Evolutionary conservation across 2,888 invertebrate species (phyloP).

Genomic region (Hyppa rectilinea): DNA sequence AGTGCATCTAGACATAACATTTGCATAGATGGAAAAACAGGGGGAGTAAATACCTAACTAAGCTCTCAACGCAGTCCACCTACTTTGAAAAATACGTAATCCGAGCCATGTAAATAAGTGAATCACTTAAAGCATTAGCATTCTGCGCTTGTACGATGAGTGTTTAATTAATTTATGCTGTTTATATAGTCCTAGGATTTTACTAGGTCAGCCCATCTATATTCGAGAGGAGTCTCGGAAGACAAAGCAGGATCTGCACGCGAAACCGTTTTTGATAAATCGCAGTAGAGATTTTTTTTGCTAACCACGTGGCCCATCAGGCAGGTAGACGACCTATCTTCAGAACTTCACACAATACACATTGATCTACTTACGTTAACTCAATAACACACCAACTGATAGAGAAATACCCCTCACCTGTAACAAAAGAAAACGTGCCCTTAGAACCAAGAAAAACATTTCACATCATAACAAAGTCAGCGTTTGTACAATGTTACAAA

Average conservation of each 20-base stretch:
- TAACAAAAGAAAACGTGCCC: conserved; percentile 63
- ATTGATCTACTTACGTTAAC: conserved; percentile 33
- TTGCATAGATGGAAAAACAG: conserved; percentile 29
- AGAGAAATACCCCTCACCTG: conserved; percentile 67
- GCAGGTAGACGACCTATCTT: not conserved
- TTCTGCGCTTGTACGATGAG: conserved; percentile 3
- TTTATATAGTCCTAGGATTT: conserved; percentile 2
- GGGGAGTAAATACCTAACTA: conserved; percentile 32
- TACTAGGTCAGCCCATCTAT: conserved; percentile 21
- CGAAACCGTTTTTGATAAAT: not conserved
- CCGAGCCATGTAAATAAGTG: conserved; percentile 46
- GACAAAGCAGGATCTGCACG: not conserved
- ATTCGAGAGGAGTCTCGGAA: conserved; percentile 19
- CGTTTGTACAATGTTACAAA: conserved; percentile 30
- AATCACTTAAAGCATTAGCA: conserved; percentile 44
- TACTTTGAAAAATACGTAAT: conserved; percentile 48
- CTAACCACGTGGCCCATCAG: not conserved
- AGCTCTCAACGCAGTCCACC: conserved; percentile 13
- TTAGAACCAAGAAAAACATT: conserved; percentile 32
- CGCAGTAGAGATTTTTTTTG: not conserved
- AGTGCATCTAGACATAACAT: conserved; percentile 14
- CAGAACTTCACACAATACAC: not conserved
- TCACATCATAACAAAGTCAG: conserved; percentile 27
- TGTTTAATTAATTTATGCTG: conserved; percentile 36
- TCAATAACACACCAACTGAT: conserved; percentile 23